Conservation (phyloP, 2,888 invertebrate species). For the Ophion ventricosus region DNA sequence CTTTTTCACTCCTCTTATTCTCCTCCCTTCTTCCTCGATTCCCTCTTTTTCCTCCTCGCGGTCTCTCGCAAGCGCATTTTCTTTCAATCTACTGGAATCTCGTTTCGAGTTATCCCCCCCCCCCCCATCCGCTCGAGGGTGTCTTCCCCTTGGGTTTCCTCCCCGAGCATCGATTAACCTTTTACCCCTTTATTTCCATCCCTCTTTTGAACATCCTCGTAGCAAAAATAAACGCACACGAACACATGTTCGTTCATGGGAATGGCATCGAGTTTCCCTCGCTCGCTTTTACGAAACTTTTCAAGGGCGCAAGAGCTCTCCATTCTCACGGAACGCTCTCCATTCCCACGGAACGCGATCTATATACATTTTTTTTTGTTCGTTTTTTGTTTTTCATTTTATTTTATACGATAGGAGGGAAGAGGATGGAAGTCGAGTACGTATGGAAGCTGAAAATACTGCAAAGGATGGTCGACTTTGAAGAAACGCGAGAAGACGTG, state of each 20-base stretch:
- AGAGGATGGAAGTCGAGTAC: not conserved
- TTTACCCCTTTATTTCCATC: constrained; percentile 44
- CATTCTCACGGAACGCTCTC: constrained; percentile 66
- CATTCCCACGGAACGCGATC: constrained; percentile 65
- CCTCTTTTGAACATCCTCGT: not conserved
- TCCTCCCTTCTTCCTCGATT: not conserved
- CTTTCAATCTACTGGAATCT: constrained; percentile 52
- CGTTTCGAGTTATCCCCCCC: constrained; percentile 27
- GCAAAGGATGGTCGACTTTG: constrained; percentile 40
- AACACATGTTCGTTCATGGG: constrained; percentile 1
- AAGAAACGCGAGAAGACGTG: constrained; percentile 31
- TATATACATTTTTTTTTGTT: constrained; percentile 17
- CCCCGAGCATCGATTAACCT: constrained; percentile 55
- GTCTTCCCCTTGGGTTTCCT: constrained; percentile 25
- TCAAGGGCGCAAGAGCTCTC: constrained; percentile 51
- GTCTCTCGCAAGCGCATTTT: constrained; percentile 22
- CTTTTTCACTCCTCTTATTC: constrained; percentile 17
- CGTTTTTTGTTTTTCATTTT: not conserved
- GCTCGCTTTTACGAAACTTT: constrained; percentile 68
- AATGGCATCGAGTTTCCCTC: constrained; percentile 46
- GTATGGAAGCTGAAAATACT: constrained; percentile 42
- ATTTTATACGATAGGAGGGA: constrained; percentile 5
- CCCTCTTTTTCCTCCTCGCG: constrained; percentile 5
- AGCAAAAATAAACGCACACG: not conserved
- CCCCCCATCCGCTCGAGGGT: not conserved